Conservation (phyloP, 2,888 invertebrate species). For the Eilema depressum region DNA sequence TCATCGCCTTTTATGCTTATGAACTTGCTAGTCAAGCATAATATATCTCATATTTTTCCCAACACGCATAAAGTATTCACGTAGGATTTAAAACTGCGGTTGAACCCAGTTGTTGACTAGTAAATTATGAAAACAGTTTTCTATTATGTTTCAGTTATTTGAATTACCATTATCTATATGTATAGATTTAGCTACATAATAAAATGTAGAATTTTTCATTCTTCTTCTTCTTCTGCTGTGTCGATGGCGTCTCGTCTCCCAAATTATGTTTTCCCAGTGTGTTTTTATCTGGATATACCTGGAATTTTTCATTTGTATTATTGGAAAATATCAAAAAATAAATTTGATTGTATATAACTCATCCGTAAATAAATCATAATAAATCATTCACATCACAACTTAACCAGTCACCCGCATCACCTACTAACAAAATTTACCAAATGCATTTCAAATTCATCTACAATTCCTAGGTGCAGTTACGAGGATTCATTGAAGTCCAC, state of each 20-base stretch:
- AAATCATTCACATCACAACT: not conserved
- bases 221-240: no score
- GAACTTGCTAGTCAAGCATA: not conserved
- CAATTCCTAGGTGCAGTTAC: conserved; percentile 89
- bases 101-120: no score
- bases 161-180: no score
- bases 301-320: no score
- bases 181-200: no score
- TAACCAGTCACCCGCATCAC: conserved; percentile 10
- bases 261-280: no score
- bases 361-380: not conserved
- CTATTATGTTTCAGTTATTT: no score
- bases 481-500: conserved; percentile 93
- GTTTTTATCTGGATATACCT: no score
- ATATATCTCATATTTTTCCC: not conserved
- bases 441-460: conserved; percentile 32
- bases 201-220: no score
- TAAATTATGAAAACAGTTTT: not conserved
- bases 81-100: not conserved
- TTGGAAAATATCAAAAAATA: not conserved
- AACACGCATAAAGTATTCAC: not conserved
- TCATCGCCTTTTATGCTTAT: not conserved
- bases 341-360: not conserved
- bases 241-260: no score
- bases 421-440: conserved; percentile 29